A percentile compares a stretch with the other conserved stretches of the same genome.
Evolutionary conservation across 2,888 invertebrate genomes (phyloP).

Genomic region (Standfussiana lucernea): DNA sequence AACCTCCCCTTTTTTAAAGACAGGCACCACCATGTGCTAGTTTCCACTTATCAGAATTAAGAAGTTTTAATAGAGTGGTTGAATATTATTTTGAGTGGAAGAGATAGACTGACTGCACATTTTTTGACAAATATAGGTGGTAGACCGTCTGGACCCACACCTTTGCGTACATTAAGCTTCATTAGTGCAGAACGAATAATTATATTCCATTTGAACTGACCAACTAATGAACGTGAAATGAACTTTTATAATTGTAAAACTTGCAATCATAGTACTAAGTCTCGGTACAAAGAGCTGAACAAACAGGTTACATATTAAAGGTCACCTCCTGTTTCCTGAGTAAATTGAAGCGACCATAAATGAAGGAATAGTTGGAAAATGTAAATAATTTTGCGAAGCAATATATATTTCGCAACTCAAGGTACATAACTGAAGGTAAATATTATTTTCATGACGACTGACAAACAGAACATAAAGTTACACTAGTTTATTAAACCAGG

Average conservation of each 20-base stretch:
- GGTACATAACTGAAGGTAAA: not conserved
- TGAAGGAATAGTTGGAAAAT: not conserved
- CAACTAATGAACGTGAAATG: not conserved
- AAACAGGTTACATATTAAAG: not conserved
- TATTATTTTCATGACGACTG: not conserved
- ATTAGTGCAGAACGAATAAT: not conserved
- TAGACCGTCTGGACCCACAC: not conserved
- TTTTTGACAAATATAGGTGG: slow-evolving; percentile 2
- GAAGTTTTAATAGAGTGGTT: not conserved
- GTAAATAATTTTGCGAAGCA: not conserved
- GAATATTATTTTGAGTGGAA: too few species aligned
- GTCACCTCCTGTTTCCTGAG: not conserved
- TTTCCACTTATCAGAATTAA: too few species aligned
- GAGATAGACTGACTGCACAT: not conserved
- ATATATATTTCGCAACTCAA: not conserved
- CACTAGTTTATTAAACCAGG: not conserved
- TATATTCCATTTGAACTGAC: not conserved
- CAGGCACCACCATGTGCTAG: too few species aligned
- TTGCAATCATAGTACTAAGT: not conserved
- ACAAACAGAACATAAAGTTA: too few species aligned
- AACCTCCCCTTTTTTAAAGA: too few species aligned
- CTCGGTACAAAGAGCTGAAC: not conserved
- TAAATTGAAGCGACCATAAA: too few species aligned
- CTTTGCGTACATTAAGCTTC: not conserved
- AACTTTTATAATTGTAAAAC: not conserved